Evolutionary conservation across 2,888 invertebrate genomes (phyloP), one percentile per base, ranked within the genome.

Genomic region (Trissolcus japonicus): DNA sequence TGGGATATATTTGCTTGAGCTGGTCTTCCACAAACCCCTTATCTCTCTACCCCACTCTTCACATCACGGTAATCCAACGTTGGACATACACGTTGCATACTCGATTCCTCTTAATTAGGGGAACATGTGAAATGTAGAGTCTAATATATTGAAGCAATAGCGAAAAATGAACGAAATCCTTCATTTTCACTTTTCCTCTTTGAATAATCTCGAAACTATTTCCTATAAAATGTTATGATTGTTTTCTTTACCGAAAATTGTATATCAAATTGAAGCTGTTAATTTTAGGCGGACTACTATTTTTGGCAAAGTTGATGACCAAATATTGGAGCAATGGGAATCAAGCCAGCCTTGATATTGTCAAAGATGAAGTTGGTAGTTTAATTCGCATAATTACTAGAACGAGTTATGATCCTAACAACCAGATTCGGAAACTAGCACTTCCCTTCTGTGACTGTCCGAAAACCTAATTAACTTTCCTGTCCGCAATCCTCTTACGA

Each of bases 391-490:
- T 83, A 86, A 85, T 86, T 84, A 84, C 84, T 82, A 63, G 65
- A 54, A 65, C 66, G 67, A 78, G 78, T 76, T 79, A 78, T 56
- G 62, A 74, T 29, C 57, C 72, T 59, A 62, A 68, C 74, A 79
- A 82, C 82, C 83, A 85, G 83, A 86, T 85, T 85, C 84, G 83
- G 80, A 80, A 72, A 80, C 79, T 80, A 78, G 79, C 81, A 79
- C 81, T 80, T 82, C 82, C 84, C 83, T 84, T 84, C 76, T 71
- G 81, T 82, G 84, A 80, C 83, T 81, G 80, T 80, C 81, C 78
- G 83, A 25, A 84, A 86, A 85, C 85, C 85, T 85, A 86, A 86
- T 86, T 86, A 86, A 86, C 85, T 83, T 86, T 85, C 83, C 84
- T 82, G 71, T 67, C 78, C 80, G 77, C 83, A 84, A 83, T 84